Percentiles rank a stretch among this genome's conserved stretches.
Conservation (phyloP, 2,113 vertebrate genomes). For the Ageneiosus marmoratus region DNA sequence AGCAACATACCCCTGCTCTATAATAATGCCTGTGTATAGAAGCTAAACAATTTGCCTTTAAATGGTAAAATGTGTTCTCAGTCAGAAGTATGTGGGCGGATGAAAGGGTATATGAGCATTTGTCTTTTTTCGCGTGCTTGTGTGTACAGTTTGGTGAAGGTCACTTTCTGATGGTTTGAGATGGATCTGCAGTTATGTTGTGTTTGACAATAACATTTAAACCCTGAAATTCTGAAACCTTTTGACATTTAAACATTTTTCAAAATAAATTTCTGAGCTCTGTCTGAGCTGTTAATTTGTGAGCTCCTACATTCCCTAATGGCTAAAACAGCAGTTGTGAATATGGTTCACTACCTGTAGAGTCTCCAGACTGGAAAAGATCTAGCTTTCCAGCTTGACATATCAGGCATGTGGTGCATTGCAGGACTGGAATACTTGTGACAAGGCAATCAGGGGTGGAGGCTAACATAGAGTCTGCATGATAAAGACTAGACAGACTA, state of each 20-base stretch:
- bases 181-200: neutral
- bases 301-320: neutral
- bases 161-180: neutral
- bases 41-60: neutral
- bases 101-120: neutral
- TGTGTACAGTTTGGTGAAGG: neutral
- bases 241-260: too few relatives aligned
- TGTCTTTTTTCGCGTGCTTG: neutral
- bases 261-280: neutral
- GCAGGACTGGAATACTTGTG: neutral
- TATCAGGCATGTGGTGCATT: neutral
- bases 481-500: neutral
- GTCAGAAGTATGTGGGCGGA: neutral
- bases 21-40: neutral
- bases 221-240: neutral
- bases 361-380: neutral
- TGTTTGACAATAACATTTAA: neutral
- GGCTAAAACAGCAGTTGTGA: neutral
- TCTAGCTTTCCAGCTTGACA: neutral
- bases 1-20: neutral
- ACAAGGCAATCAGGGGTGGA: neutral
- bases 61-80: neutral
- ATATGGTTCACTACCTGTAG: neutral
- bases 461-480: neutral
- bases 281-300: neutral